These are phyloP conservation scores for Tridacna crocea DNA, from an alignment of 2,888 invertebrate species.

Conservation along the genomic window DNA sequence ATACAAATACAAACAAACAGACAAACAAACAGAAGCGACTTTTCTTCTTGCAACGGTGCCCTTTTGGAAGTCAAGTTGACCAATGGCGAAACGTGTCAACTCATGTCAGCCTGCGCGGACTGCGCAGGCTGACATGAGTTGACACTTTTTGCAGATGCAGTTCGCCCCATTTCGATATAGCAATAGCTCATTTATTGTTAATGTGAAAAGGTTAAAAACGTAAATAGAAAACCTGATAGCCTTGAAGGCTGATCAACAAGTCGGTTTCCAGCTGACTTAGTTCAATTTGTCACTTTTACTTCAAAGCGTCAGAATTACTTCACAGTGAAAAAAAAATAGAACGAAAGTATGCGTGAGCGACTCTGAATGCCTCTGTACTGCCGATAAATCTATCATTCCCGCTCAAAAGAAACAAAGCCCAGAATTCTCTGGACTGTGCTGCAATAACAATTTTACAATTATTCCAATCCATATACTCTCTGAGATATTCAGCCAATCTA, in stretches of 20 bases:
- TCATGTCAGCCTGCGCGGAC: no score
- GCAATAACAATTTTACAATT: slow-evolving; percentile 8
- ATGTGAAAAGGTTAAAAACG: not conserved
- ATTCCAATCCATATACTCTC: not conserved
- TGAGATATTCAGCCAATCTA: not conserved
- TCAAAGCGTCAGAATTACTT: slow-evolving; percentile 22
- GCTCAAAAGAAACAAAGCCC: slow-evolving; percentile 16
- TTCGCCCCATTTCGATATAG: no score
- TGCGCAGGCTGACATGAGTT: no score
- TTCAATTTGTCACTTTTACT: slow-evolving; percentile 28
- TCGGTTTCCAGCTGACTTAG: not conserved
- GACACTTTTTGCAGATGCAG: no score
- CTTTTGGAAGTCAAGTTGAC: no score
- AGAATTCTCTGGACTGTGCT: not conserved
- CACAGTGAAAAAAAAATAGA: not conserved
- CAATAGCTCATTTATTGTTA: no score
- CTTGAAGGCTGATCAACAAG: slow-evolving; percentile 17
- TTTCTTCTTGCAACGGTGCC: no score
- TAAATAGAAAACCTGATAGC: slow-evolving; percentile 2
- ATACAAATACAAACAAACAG: no score
- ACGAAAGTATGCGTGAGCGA: slow-evolving; percentile 3
- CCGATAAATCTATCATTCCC: slow-evolving; percentile 14
- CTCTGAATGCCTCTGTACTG: not conserved
- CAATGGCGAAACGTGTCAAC: no score
- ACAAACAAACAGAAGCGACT: no score